Percentiles rank a stretch among this genome's conserved stretches.
These are phyloP conservation scores for Chloromyia formosa DNA, from an alignment of 2,888 invertebrate genomes.

Conservation along the genomic window DNA sequence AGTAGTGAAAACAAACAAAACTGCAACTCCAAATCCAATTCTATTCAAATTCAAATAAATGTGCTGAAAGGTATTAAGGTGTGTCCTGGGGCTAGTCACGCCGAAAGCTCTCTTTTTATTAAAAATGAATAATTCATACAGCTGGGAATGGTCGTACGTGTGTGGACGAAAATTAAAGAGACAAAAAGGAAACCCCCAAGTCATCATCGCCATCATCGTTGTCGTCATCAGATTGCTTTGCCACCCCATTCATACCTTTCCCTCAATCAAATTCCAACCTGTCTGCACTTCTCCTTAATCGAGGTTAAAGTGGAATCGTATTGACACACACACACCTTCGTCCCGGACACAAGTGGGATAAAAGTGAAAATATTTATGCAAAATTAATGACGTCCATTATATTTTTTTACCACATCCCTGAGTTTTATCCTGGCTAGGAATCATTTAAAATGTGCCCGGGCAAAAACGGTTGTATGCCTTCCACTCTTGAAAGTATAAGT, in stretches of 20 bases:
- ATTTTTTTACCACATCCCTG: conserved; percentile 17
- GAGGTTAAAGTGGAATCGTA: conserved; percentile 1
- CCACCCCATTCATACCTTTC: conserved; percentile 26
- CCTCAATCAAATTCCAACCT: conserved; percentile 14
- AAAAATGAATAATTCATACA: conserved; percentile 49
- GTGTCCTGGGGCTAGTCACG: too few relatives aligned
- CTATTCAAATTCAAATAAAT: too few relatives aligned
- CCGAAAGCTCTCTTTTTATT: conserved; percentile 26
- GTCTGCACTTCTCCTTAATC: background rate
- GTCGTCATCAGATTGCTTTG: background rate
- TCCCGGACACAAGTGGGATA: background rate
- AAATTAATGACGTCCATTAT: conserved; percentile 48
- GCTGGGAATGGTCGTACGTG: conserved; percentile 15
- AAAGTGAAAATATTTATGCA: conserved; percentile 47
- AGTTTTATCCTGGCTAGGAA: conserved; percentile 39
- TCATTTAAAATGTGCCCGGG: background rate
- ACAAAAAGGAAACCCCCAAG: conserved; percentile 11
- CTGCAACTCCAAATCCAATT: too few relatives aligned
- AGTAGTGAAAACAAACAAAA: too few relatives aligned
- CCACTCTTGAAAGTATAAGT: background rate
- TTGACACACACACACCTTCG: background rate
- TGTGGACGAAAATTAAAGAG: background rate
- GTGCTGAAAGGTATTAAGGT: too few relatives aligned
- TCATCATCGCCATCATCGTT: conserved; percentile 23
- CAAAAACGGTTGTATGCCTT: background rate